phyloP scores from a whole-genome alignment of 2,797 vertebrate genomes.

The Parauchenoglanis ngamensis region DNA sequence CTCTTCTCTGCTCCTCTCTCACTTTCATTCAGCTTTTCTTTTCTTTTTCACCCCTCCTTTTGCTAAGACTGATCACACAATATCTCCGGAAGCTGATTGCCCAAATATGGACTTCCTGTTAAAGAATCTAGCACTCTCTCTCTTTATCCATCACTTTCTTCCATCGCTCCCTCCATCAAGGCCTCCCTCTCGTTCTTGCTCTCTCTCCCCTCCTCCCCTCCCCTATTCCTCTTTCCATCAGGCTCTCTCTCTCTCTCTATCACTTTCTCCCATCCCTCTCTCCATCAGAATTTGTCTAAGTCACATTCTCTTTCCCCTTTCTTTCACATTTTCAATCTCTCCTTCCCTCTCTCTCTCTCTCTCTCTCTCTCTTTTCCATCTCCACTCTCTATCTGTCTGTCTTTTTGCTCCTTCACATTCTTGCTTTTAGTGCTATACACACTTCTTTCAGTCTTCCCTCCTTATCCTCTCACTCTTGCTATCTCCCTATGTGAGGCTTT shows the following conservation, averaged over 20 bases:
- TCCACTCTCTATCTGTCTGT: not conserved
- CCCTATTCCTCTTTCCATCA: not conserved
- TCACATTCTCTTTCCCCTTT: not conserved
- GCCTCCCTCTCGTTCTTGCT: not conserved
- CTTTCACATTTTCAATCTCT: too few species aligned
- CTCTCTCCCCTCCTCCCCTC: not conserved
- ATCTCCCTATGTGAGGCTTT: not conserved
- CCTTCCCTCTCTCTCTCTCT: not conserved
- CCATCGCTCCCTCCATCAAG: not conserved
- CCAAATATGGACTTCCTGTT: constrained; percentile 29
- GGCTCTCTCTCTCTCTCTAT: too few species aligned
- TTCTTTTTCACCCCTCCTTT: constrained; percentile 3
- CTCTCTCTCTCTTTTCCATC: too few species aligned
- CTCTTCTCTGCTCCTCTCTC: not conserved
- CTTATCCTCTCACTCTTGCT: not conserved
- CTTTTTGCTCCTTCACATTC: not conserved
- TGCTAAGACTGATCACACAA: constrained; percentile 3
- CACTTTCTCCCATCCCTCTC: too few species aligned
- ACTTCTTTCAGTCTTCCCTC: not conserved
- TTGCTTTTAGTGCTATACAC: too few species aligned
- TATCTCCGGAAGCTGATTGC: constrained; percentile 9
- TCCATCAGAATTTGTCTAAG: not conserved
- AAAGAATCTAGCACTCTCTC: not conserved
- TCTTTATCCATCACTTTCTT: not conserved
- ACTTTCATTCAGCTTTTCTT: constrained; percentile 10